Percentiles rank a stretch among this genome's conserved stretches.
These are phyloP conservation scores for Chironomus tentans DNA, from an alignment of 2,888 invertebrate genomes.

Conservation along the genomic window DNA sequence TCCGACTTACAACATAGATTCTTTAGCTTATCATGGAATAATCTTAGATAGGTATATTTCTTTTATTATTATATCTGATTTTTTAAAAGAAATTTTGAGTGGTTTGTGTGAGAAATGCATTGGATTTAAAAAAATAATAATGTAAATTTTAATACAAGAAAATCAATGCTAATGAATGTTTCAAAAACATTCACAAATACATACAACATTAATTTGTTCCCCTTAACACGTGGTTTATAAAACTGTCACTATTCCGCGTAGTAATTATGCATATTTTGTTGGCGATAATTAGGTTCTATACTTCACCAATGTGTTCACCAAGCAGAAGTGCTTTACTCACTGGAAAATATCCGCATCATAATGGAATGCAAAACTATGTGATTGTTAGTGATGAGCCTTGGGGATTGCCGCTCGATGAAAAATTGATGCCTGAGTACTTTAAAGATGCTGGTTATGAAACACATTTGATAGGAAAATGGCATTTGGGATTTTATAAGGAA, in stretches of 20 bases:
- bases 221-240: too few relatives aligned
- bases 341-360: conserved; percentile 67
- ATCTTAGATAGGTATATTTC: conserved; percentile 54
- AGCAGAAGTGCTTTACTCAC: conserved; percentile 73
- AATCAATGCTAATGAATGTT: too few relatives aligned
- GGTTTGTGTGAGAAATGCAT: too few relatives aligned
- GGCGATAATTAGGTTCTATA: conserved; percentile 50
- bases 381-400: conserved; percentile 59
- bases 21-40: conserved; percentile 72
- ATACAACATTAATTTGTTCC: too few relatives aligned
- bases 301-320: conserved; percentile 76
- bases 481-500: conserved; percentile 63
- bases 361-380: conserved; percentile 64
- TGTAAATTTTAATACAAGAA: too few relatives aligned
- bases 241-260: too few relatives aligned
- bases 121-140: too few relatives aligned
- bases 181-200: too few relatives aligned
- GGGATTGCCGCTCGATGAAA: conserved; percentile 58
- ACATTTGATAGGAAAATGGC: conserved; percentile 85
- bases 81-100: too few relatives aligned
- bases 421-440: conserved; percentile 58
- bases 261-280: too few relatives aligned
- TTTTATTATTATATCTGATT: too few relatives aligned
- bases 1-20: conserved; percentile 83
- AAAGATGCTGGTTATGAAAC: conserved; percentile 67